phyloP scores from a whole-genome alignment of 1,140 invertebrate species.

The Araneus ventricosus region DNA sequence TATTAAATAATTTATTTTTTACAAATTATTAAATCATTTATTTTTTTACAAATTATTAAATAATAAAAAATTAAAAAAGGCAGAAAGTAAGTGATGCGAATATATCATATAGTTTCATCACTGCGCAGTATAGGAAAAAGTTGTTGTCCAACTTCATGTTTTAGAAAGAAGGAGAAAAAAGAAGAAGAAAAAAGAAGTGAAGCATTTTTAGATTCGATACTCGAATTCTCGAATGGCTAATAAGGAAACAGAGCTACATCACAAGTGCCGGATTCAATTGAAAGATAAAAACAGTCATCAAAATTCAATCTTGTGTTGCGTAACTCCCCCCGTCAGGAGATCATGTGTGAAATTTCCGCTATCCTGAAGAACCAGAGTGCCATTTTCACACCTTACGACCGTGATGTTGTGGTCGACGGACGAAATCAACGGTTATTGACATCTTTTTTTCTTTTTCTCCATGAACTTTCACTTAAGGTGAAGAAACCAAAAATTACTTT shows the following conservation, averaged over 20 bases:
- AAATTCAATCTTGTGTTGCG: not conserved
- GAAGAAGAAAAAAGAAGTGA: no score
- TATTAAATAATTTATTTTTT: no score
- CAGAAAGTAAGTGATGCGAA: no score
- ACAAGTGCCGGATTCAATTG: not conserved
- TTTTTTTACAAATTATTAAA: no score
- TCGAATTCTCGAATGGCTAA: no score
- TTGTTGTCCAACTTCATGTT: no score
- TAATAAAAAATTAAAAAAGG: no score
- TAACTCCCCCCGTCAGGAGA: not conserved
- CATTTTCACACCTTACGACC: not conserved
- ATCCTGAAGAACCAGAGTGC: not conserved
- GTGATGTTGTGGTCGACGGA: not conserved
- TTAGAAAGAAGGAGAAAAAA: no score
- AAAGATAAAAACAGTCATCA: conserved; percentile 1
- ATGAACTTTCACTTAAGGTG: conserved; percentile 1
- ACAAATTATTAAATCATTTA: no score
- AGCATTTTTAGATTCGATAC: no score
- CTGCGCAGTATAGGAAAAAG: no score
- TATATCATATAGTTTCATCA: no score
- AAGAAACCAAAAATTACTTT: not conserved
- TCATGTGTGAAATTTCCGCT: not conserved
- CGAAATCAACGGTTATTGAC: conserved; percentile 4
- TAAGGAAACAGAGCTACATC: not conserved
- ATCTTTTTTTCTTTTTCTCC: not conserved